Evolutionary conservation across 1,140 invertebrate genomes (phyloP).

Genomic region (Atta texana): DNA sequence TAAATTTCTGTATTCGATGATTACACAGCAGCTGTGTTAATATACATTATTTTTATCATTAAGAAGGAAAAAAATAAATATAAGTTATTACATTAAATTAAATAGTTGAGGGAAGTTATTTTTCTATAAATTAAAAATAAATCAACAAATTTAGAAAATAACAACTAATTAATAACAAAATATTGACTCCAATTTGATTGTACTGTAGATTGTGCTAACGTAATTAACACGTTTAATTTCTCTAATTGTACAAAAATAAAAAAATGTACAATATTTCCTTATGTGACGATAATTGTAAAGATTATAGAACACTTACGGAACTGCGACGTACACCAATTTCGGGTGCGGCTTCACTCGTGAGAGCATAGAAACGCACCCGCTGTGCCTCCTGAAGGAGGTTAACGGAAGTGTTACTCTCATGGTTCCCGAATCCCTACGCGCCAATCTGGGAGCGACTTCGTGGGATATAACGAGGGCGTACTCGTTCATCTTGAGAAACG

Average conservation of each 20-base stretch:
- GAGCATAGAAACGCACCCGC: slow-evolving; percentile 82
- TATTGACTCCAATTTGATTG: not conserved
- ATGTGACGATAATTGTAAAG: not conserved
- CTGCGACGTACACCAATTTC: slow-evolving; percentile 80
- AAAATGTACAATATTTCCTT: not conserved
- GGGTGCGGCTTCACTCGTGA: slow-evolving; percentile 78
- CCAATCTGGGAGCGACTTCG: slow-evolving; percentile 77
- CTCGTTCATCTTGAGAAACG: slow-evolving; percentile 78
- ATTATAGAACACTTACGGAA: slow-evolving; percentile 81
- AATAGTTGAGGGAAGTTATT: not conserved
- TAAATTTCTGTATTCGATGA: not conserved
- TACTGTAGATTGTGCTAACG: not conserved
- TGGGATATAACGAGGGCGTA: slow-evolving; percentile 79
- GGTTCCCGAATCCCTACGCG: slow-evolving; percentile 82
- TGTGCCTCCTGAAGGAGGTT: slow-evolving; percentile 82
- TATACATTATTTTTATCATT: not conserved
- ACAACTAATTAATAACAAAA: not conserved
- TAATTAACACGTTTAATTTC: not conserved
- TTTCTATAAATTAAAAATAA: not conserved
- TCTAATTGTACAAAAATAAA: not conserved
- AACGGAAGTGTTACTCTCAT: slow-evolving; percentile 82
- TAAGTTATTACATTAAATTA: not conserved
- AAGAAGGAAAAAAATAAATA: not conserved
- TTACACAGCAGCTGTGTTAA: not conserved
- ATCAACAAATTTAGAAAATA: not conserved